A percentile compares a stretch with the other conserved stretches of the same genome.
Conservation (phyloP, 1,140 invertebrate species). For the Drosophila watanabei region DNA sequence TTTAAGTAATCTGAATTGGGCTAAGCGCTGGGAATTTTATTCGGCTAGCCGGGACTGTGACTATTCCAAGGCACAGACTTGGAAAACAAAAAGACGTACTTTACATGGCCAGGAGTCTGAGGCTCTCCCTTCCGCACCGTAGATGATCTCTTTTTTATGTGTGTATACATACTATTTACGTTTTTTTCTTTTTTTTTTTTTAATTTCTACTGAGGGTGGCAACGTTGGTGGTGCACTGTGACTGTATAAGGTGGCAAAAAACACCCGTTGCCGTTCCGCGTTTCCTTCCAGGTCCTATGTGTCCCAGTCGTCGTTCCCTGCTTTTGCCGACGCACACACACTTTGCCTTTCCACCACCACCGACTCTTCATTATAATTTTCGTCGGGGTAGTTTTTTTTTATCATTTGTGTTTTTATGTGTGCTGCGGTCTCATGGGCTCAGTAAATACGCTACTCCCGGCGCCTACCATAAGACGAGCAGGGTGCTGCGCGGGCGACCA, state of each 20-base stretch:
- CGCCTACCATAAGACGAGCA: neutral
- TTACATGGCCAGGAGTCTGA: neutral
- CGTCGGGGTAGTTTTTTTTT: conserved; percentile 79
- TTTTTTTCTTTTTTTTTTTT: conserved; percentile 25
- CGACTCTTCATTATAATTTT: conserved; percentile 82
- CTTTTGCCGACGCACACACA: conserved; percentile 45
- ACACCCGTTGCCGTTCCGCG: conserved; percentile 19
- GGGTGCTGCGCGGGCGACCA: conserved; percentile 24
- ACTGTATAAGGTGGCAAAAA: conserved; percentile 43
- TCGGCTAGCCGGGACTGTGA: neutral
- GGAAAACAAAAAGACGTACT: neutral
- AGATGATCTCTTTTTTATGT: conserved; percentile 38
- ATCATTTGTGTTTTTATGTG: conserved; percentile 48
- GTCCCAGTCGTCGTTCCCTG: conserved; percentile 18
- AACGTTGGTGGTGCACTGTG: conserved; percentile 29
- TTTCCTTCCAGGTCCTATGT: conserved; percentile 3
- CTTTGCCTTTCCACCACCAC: conserved; percentile 69
- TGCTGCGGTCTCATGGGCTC: neutral
- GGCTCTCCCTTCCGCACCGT: conserved; percentile 2
- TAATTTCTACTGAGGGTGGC: conserved; percentile 39
- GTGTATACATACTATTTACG: conserved; percentile 8
- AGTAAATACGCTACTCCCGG: conserved; percentile 45
- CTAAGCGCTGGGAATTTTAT: neutral
- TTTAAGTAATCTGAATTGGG: too few species aligned
- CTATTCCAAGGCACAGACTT: neutral